These are phyloP conservation scores for Meloidogyne hapla DNA, from an alignment of 1,140 invertebrate genomes.

Conservation along the genomic window DNA sequence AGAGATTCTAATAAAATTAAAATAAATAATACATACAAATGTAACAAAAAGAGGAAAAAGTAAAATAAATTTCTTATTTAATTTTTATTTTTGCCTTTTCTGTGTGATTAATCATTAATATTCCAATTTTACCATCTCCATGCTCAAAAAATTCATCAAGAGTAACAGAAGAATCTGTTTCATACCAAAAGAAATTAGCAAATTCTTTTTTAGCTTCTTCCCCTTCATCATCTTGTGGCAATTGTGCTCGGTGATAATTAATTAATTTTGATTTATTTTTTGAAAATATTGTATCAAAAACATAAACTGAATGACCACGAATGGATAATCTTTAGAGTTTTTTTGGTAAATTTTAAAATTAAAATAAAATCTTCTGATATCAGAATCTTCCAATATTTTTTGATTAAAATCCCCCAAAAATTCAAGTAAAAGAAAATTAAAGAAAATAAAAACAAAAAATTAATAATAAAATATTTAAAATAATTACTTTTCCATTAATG, in stretches of 20 bases:
- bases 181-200: conserved; percentile 27
- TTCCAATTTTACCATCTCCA: conserved; percentile 13
- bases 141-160: conserved; percentile 20
- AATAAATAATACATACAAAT: no score
- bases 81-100: conserved; percentile 10
- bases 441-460: neutral
- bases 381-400: no score
- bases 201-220: conserved; percentile 3
- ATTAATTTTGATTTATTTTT: conserved; percentile 17
- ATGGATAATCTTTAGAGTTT: conserved; percentile 8
- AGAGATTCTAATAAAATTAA: no score
- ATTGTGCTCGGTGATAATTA: conserved; percentile 2
- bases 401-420: no score
- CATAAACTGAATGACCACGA: conserved; percentile 16
- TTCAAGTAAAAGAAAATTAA: no score
- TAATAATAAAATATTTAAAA: neutral
- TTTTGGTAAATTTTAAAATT: neutral
- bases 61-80: neutral
- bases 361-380: no score
- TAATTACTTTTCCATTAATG: conserved; percentile 20
- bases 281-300: conserved; percentile 18
- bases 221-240: conserved; percentile 16
- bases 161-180: conserved; percentile 27
- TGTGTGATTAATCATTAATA: conserved; percentile 23
- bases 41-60: no score